Base-by-base conservation (phyloP, 2,797 vertebrate species). In the Buphagus erythrorhynchus region DNA sequence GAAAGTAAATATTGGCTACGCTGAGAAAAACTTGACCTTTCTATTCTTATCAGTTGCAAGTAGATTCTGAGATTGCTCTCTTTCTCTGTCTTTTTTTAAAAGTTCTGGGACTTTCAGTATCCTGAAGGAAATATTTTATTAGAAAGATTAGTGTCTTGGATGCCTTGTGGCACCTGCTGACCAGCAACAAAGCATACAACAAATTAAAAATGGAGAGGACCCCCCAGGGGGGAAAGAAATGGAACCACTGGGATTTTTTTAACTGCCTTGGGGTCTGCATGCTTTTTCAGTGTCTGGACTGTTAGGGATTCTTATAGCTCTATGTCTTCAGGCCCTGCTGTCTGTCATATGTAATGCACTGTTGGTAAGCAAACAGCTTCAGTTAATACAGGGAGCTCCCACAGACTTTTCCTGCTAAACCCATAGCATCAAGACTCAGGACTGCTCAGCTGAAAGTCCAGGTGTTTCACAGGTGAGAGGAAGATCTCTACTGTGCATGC, bases 1-100 rank as follows among this genome's bases (percentile, higher is more conserved):
- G 81, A 94, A 96, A 95, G 76, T 62, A 94, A 95, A 95, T 92
- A 94, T 31, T 22, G 4, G 45, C 65, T 83, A 80, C 21, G 10
- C 67, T 28, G 43, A 82, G 89, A 92, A 94, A 88, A 92, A 91
- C 38, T 75, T 96, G 93, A 91, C 94, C 91, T 94, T 96, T 96
- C 71, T 89, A 45, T 87, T 95, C 85, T 91, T 96, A 89, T 76
- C 86, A 75, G 67, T 77, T 88, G 33, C 78, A 86, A 92, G 78
- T 11, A 91, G 89, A 93, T 90, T 91, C 83, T 80, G 83, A 95
- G 78, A 94, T 96, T 91, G 46, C 40, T 85, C 18, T 85, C 33
- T 92, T 79, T 78, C 51, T 79, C 19, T 38, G 13, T 42, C 13
- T 66, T 25, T 81, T 86, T 67, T 25, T 76, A 18, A 21, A 85